Percentiles rank a stretch among this genome's conserved stretches.
Conservation (phyloP, 2,797 vertebrate species). For the Apogon talboti region DNA sequence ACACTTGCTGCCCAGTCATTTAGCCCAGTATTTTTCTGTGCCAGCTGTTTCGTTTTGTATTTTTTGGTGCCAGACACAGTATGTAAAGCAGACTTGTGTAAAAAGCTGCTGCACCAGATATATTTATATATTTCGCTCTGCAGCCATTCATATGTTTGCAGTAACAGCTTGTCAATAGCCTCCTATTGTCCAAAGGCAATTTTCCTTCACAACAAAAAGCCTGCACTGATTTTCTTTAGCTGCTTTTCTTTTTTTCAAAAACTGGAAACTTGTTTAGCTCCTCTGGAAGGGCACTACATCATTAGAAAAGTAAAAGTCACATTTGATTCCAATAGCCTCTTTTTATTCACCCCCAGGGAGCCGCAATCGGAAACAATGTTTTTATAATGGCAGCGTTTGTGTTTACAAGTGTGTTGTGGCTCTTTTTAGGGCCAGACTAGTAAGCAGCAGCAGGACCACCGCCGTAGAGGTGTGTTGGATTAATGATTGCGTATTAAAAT, state of each 20-base stretch:
- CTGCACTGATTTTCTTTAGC: conserved; percentile 42
- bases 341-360: conserved; percentile 51
- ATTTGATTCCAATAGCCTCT: conserved; percentile 58
- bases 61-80: conserved; percentile 44
- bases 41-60: conserved; percentile 44
- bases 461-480: conserved; percentile 26
- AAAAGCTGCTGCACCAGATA: conserved; percentile 29
- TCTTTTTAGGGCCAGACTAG: conserved; percentile 43
- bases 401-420: conserved; percentile 69
- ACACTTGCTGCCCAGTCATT: conserved; percentile 39
- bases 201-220: conserved; percentile 54
- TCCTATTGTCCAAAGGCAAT: conserved; percentile 64
- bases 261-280: conserved; percentile 56
- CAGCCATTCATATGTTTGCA: conserved; percentile 51
- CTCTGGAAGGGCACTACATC: conserved; percentile 51
- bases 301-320: conserved; percentile 62
- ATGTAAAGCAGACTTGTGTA: conserved; percentile 22
- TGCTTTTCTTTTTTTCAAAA: conserved; percentile 45
- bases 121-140: conserved; percentile 51
- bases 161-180: conserved; percentile 54
- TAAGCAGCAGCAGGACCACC: conserved; percentile 54
- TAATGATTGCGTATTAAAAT: not conserved
- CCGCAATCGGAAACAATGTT: conserved; percentile 68
- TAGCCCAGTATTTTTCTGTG: conserved; percentile 22
- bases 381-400: conserved; percentile 66